A percentile compares a stretch with the other conserved stretches of the same genome.
Evolutionary conservation across 2,113 vertebrate genomes (phyloP).

Genomic region (Chunga burmeisteri): DNA sequence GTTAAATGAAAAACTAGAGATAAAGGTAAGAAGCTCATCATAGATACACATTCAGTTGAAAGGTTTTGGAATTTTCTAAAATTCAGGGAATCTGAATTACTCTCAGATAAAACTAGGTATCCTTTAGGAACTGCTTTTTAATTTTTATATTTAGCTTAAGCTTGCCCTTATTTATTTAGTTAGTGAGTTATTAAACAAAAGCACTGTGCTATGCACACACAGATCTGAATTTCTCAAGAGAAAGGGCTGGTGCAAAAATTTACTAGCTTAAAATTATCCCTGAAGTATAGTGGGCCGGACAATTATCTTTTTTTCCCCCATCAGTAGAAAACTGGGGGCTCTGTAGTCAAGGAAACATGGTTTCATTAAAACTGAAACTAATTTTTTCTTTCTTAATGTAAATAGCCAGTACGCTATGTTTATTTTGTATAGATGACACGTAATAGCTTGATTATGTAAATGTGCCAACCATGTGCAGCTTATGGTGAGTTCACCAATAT

Average conservation of each 20-base stretch:
- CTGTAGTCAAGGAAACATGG: neutral
- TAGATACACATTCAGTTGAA: neutral
- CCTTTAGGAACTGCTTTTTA: neutral
- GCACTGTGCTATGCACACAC: neutral
- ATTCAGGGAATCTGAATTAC: neutral
- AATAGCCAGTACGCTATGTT: neutral
- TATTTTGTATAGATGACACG: neutral
- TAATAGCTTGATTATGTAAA: neutral
- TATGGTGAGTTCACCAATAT: neutral
- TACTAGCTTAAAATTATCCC: neutral
- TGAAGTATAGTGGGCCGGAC: neutral
- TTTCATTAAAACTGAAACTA: neutral
- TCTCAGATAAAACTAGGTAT: neutral
- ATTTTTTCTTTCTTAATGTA: neutral
- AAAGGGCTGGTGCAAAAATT: neutral
- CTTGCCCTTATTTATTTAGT: neutral
- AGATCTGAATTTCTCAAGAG: neutral
- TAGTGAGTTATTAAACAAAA: neutral
- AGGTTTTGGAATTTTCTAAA: neutral
- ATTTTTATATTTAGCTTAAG: neutral
- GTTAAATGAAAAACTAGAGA: neutral
- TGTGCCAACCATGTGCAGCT: neutral
- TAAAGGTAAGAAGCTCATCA: neutral
- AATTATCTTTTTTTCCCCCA: neutral
- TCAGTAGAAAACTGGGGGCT: neutral